Evolutionary conservation across 2,888 invertebrate genomes (phyloP).

Genomic region (Leptura quadrifasciata): DNA sequence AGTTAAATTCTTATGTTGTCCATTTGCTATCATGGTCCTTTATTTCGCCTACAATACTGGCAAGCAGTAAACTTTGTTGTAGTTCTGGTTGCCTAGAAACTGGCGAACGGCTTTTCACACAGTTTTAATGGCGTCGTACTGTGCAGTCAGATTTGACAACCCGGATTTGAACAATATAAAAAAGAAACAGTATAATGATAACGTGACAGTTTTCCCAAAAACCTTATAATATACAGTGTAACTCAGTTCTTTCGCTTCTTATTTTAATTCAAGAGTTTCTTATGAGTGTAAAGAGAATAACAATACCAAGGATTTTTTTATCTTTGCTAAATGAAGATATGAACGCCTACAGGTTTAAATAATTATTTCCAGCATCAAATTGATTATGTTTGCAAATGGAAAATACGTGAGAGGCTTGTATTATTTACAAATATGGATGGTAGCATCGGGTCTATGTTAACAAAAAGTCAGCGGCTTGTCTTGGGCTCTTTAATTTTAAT

Average conservation of each 20-base stretch:
- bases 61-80: slow-evolving; percentile 45
- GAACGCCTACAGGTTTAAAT: slow-evolving; percentile 40
- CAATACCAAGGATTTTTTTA: slow-evolving; percentile 18
- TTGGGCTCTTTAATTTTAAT: slow-evolving; percentile 91
- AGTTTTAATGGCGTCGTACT: slow-evolving; percentile 20
- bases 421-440: slow-evolving; percentile 49
- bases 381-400: slow-evolving; percentile 47
- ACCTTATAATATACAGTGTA: slow-evolving; percentile 22
- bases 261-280: slow-evolving; percentile 23
- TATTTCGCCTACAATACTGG: neutral
- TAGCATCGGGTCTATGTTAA: slow-evolving; percentile 74
- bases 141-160: slow-evolving; percentile 44
- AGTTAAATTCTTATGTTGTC: slow-evolving; percentile 43
- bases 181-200: slow-evolving; percentile 42
- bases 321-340: slow-evolving; percentile 29
- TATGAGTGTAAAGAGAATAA: slow-evolving; percentile 11
- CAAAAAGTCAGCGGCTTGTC: slow-evolving; percentile 83
- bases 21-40: slow-evolving; percentile 47
- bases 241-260: slow-evolving; percentile 26
- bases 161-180: neutral
- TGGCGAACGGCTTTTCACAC: neutral
- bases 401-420: slow-evolving; percentile 33
- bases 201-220: slow-evolving; percentile 36
- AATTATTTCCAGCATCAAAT: slow-evolving; percentile 17
- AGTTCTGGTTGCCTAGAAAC: slow-evolving; percentile 56